Base-by-base conservation (phyloP, 1,140 invertebrate species). In the Drosophila willistoni region DNA sequence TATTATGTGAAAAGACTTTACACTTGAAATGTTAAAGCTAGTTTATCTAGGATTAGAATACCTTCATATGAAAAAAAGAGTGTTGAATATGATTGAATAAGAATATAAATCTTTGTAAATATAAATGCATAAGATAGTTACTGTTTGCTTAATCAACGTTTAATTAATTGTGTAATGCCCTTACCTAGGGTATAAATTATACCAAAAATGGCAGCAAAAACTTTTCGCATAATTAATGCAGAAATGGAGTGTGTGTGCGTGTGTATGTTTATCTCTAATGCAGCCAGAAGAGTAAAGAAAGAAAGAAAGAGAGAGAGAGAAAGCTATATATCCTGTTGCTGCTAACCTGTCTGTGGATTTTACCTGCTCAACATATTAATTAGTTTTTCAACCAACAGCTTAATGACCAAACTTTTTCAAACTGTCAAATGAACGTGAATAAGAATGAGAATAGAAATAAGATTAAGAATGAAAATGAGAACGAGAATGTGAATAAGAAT, bases 181-280 rank as follows among this genome's bases (percentile, higher is more conserved):
- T 22, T 17, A 14, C 13, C 19, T 47, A 29, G n/a, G 14, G 17
- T 34, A 63, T 42, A 77, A 62, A 77, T 71, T 66, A 77, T 66
- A 60, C 73, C 55, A 61, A 70, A 65, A 57, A 56, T 51, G 70
- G 44, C 5, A 59, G 62, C 75, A 56, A 47, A 61, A 86, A 86
- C 64, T 87, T 87, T 89, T 77, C 57, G 70, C 79, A 87, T 87
- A 87, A 87, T 89, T 87, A 87, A 87, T 87, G 80, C 84, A 77
- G 44, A 80, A 87, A 83, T 77, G 66, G 71, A 22, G 10, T 51
- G 9, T 22, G 9, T 22, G 17, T 51, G n/a, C 17, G 10, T 22
- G 17, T 10, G 17, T 51, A 7, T 51, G 17, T 69, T 6, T 25
- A 25, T 77, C 55, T 77, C 71, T 77, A 71, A 71, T 83, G 77